Conservation (phyloP, 2,113 vertebrate genomes). For the Gila orcuttii region DNA sequence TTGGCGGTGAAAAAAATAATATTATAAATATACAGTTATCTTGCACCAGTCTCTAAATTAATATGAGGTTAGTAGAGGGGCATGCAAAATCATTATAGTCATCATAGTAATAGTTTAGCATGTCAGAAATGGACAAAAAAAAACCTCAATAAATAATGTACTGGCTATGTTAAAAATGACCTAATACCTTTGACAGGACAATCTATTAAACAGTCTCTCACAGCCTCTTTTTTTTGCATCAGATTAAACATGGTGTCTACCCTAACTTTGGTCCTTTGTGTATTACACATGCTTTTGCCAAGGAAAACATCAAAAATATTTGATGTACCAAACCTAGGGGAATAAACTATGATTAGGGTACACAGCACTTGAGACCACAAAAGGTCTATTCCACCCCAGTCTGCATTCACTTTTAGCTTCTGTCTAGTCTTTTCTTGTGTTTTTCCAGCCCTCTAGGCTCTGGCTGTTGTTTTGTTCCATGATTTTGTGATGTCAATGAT, state of each 20-base stretch:
- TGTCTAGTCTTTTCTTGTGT: background rate
- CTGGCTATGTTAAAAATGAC: too few species aligned
- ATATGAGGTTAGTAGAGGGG: background rate
- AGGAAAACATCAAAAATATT: background rate
- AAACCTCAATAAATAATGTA: background rate
- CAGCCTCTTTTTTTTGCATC: background rate
- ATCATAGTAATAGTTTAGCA: background rate
- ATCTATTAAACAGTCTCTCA: background rate
- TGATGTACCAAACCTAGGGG: background rate
- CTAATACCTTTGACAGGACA: background rate
- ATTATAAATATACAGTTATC: background rate
- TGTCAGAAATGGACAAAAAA: background rate
- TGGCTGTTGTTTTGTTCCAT: background rate
- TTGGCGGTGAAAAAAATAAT: background rate
- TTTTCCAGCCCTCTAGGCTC: background rate
- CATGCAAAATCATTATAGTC: background rate
- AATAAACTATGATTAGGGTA: background rate
- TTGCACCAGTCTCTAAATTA: background rate
- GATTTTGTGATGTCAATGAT: slow-evolving; percentile 8
- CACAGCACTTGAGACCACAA: background rate
- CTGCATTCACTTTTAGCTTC: background rate
- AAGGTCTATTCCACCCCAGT: background rate
- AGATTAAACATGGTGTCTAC: background rate
- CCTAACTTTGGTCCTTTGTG: background rate
- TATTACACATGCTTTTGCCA: background rate